phyloP scores from a whole-genome alignment of 2,888 invertebrate genomes.

The Dexiosoma caninum region DNA sequence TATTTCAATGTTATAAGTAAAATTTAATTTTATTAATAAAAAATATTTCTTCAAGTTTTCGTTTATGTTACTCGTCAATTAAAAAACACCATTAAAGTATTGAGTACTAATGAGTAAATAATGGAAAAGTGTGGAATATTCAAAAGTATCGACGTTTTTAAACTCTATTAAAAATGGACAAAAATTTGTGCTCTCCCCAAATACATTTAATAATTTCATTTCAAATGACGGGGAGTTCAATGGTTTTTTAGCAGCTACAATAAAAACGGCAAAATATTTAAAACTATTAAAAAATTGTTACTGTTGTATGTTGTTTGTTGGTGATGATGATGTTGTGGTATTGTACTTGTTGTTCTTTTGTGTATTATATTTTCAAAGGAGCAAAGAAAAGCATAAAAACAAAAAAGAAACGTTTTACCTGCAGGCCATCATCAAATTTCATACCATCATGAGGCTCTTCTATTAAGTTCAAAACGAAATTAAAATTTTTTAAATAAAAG shows the following conservation, averaged over 20 bases:
- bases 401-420: constrained; percentile 58
- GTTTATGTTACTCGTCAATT: too few relatives aligned
- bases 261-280: constrained; percentile 35
- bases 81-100: too few relatives aligned
- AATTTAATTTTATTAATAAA: too few relatives aligned
- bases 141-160: too few relatives aligned
- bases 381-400: constrained; percentile 51
- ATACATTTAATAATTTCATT: constrained; percentile 39
- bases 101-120: too few relatives aligned
- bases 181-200: background rate
- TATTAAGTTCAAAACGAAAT: constrained; percentile 38
- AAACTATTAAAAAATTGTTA: constrained; percentile 50
- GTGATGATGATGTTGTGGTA: background rate
- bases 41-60: too few relatives aligned
- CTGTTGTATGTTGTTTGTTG: constrained; percentile 41
- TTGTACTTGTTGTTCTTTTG: constrained; percentile 5
- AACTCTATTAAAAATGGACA: too few relatives aligned
- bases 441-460: constrained; percentile 51
- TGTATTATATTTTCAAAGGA: constrained; percentile 35
- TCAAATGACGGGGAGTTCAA: constrained; percentile 61
- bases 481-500: constrained; percentile 27
- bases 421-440: constrained; percentile 56
- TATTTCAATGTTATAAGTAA: too few relatives aligned
- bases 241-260: constrained; percentile 48
- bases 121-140: too few relatives aligned